These are phyloP conservation scores for Drosophila carrolli DNA, from an alignment of 1,140 invertebrate species.

Conservation along the genomic window DNA sequence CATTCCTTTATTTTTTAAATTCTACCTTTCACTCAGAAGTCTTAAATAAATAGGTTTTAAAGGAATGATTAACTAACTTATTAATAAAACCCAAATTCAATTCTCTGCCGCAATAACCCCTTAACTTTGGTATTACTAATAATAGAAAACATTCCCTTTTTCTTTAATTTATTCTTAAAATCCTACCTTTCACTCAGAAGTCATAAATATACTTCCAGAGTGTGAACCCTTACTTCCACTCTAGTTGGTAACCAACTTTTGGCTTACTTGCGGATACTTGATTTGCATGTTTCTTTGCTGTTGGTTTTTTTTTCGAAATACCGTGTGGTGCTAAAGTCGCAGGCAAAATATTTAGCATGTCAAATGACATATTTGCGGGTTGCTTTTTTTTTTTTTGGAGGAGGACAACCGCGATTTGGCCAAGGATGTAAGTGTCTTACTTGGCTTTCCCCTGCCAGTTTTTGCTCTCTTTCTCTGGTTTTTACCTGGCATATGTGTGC, in stretches of 20 bases:
- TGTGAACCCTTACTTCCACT: background rate
- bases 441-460: slow-evolving; percentile 11
- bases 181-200: background rate
- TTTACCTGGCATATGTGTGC: slow-evolving; percentile 44
- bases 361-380: slow-evolving; percentile 78
- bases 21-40: too few species aligned
- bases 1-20: background rate
- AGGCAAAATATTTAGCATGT: slow-evolving; percentile 80
- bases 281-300: slow-evolving; percentile 23
- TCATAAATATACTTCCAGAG: background rate
- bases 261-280: slow-evolving; percentile 34
- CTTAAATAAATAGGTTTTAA: background rate
- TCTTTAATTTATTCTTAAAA: background rate
- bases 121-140: too few species aligned
- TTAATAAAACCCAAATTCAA: too few species aligned
- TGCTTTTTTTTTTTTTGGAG: slow-evolving; percentile 16
- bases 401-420: slow-evolving; percentile 32
- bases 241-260: background rate
- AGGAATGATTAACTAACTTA: too few species aligned
- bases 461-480: background rate
- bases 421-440: slow-evolving; percentile 54
- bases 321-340: slow-evolving; percentile 43
- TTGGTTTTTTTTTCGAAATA: slow-evolving; percentile 25
- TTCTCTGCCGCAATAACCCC: too few species aligned
- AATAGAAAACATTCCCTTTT: background rate